Base-by-base conservation (phyloP, 2,797 vertebrate species). In the Gambusia yucatana region DNA sequence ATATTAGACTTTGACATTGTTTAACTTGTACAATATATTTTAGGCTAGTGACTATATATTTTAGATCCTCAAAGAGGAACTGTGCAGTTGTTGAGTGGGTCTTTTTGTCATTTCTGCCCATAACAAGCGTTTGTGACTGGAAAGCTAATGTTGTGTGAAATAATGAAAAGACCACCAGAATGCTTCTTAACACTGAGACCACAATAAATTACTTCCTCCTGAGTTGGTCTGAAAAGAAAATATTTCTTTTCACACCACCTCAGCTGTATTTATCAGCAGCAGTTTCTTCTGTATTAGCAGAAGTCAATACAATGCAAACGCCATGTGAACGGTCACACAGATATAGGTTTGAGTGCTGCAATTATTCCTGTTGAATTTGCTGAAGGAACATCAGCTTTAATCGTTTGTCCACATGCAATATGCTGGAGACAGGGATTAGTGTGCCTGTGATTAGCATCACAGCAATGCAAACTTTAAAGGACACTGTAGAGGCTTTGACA, bases 41-140 rank as follows among this genome's bases (percentile, higher is more conserved):
- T 7, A 71, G 59, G 78, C 48, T 65, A 36, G 43, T 55, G 73
- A 28, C 28, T 79, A 5, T 43, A 20, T 16, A 33, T 41, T 25
- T 65, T 25, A 4, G 13, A 80, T 82, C 76, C 81, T 89, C 11
- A 89, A 87, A 85, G 59, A 57, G 39, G 20, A 63, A 48, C 39
- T 72, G 16, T 33, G 61, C 22, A 76, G 59, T 22, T 74, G 14
- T 77, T 20, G 16, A 52, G n/a, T 20, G 5, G 22, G 28, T 30
- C 16, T 20, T 73, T 33, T 17, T 52, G 25, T 33, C 3, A 41
- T 14, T 52, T 44, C 57, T 82, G 22, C 43, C 0, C 55, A 1
- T 25, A 16, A 1, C 25, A 16, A 50, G 22, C 67, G 7, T 25
- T 77, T 75, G 46, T 36, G 11, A 61, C n/a, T 9, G 30, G 39